Conservation (phyloP, 2,888 invertebrate species). For the Trachelus troglodyta region DNA sequence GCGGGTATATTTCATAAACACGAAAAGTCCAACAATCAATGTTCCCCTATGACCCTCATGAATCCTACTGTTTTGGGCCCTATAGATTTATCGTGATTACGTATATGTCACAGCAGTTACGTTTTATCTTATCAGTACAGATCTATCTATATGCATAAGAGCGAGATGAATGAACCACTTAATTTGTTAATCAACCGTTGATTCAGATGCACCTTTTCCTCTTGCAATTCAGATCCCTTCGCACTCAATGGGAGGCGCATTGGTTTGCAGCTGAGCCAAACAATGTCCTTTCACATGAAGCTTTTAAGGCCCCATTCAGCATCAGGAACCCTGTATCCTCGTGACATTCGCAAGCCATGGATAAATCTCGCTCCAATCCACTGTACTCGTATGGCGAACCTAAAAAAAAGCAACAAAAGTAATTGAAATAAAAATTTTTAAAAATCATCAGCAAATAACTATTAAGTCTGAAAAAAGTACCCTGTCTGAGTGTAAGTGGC, state of each 20-base stretch:
- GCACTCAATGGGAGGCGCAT: constrained; percentile 43
- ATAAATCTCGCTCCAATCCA: not conserved
- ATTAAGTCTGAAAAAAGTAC: not conserved
- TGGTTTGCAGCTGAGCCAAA: constrained; percentile 62
- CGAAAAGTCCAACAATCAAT: not conserved
- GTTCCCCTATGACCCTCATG: not conserved
- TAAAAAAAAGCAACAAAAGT: not conserved
- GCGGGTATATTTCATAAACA: not conserved
- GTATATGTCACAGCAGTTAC: not conserved
- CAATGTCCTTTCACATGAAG: constrained; percentile 65
- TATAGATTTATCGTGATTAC: not conserved
- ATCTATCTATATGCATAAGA: not conserved
- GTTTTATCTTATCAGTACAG: not conserved
- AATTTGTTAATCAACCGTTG: constrained; percentile 64
- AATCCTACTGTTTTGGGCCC: not conserved
- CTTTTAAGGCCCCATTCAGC: constrained; percentile 61
- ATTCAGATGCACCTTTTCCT: constrained; percentile 63
- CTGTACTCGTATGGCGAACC: not conserved
- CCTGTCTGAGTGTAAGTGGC: not conserved
- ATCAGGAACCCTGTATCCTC: constrained; percentile 25
- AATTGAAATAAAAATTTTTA: not conserved
- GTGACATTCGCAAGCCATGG: constrained; percentile 22
- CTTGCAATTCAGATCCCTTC: constrained; percentile 36
- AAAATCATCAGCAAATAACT: not conserved
- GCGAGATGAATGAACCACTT: constrained; percentile 60